These are phyloP conservation scores for Zophobas morio DNA, from an alignment of 1,140 invertebrate species.

Conservation along the genomic window DNA sequence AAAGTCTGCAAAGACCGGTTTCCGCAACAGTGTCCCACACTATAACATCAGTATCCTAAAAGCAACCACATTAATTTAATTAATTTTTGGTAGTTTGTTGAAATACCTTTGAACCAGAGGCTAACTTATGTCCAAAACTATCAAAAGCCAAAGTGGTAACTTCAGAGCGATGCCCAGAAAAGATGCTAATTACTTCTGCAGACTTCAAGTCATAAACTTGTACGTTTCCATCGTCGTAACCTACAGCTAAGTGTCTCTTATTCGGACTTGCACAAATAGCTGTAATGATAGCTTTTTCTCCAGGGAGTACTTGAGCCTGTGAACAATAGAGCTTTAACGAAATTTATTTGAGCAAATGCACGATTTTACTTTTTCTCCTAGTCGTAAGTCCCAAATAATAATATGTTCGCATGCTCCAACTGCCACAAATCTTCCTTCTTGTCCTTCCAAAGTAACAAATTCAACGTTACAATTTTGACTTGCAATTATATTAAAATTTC, in stretches of 20 bases:
- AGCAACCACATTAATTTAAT: constrained; percentile 34
- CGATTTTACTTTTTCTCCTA: constrained; percentile 85
- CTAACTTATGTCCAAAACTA: constrained; percentile 82
- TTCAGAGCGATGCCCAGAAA: constrained; percentile 91
- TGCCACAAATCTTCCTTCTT: constrained; percentile 87
- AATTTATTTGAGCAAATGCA: constrained; percentile 39
- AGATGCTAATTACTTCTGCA: constrained; percentile 81
- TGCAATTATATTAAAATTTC: constrained; percentile 89
- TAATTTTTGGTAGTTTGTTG: constrained; percentile 50
- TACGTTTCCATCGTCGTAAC: constrained; percentile 92
- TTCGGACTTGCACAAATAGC: constrained; percentile 80
- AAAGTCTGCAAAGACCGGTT: constrained; percentile 88
- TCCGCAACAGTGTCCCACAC: constrained; percentile 96
- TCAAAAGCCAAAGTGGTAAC: constrained; percentile 90
- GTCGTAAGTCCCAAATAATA: constrained; percentile 93
- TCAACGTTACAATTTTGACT: constrained; percentile 83
- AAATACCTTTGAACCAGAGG: constrained; percentile 87
- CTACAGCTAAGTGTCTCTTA: constrained; percentile 86
- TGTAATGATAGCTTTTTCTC: constrained; percentile 85
- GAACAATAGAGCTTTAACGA: constrained; percentile 54
- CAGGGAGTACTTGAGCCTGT: constrained; percentile 80
- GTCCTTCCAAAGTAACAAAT: constrained; percentile 83
- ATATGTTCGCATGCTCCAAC: constrained; percentile 94
- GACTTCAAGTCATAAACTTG: constrained; percentile 84
- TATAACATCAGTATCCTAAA: constrained; percentile 92